These are phyloP conservation scores for Spilogale gracilis DNA, from an alignment of 2,113 vertebrate species.

Conservation along the genomic window DNA sequence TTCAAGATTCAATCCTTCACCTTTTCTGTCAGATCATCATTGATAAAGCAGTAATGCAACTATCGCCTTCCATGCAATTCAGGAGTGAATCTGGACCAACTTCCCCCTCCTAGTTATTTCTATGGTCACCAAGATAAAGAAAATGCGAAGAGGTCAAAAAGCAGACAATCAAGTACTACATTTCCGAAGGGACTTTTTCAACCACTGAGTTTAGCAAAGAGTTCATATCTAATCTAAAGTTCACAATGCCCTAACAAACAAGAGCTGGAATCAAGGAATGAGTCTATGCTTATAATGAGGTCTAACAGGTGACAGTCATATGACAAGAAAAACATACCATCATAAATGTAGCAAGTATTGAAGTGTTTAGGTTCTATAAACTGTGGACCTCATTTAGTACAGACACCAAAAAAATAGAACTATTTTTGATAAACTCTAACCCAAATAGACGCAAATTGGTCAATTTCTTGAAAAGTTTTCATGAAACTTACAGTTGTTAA, in stretches of 20 bases:
- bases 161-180: not conserved
- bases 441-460: not conserved
- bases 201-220: not conserved
- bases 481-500: not conserved
- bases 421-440: not conserved
- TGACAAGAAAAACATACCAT: not conserved
- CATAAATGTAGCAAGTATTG: not conserved
- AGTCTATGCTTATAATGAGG: not conserved
- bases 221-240: slow-evolving; percentile 67
- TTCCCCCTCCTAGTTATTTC: slow-evolving; percentile 6
- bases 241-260: slow-evolving; percentile 44
- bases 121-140: slow-evolving; percentile 51
- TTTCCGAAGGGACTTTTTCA: slow-evolving; percentile 27
- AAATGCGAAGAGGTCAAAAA: slow-evolving; percentile 52
- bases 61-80: not conserved
- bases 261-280: slow-evolving; percentile 26
- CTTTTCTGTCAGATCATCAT: not conserved
- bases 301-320: slow-evolving; percentile 32
- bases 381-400: not conserved
- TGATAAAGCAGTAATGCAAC: not conserved
- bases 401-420: not conserved
- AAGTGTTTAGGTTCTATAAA: not conserved
- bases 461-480: slow-evolving; percentile 26
- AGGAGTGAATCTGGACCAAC: not conserved
- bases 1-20: not conserved